phyloP scores from a whole-genome alignment of 2,797 vertebrate species.

The Harpagifer antarcticus region DNA sequence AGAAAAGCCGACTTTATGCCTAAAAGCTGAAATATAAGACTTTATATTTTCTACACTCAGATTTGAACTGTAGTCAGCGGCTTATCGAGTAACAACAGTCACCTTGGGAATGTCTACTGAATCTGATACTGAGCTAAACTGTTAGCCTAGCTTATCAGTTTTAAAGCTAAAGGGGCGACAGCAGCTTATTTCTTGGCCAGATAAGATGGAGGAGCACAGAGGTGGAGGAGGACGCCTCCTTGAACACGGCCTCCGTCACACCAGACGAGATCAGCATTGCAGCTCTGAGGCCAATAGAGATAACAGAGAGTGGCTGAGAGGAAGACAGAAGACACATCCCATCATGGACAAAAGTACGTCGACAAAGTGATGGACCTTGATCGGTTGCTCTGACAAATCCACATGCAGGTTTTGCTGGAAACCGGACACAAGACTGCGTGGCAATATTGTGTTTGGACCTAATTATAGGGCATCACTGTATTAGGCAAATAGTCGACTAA shows the following conservation, averaged over 20 bases:
- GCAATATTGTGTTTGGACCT: no score
- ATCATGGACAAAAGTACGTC: not conserved
- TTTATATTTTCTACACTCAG: not conserved
- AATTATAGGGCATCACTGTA: no score
- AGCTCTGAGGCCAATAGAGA: slow-evolving; percentile 35
- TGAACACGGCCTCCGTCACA: slow-evolving; percentile 22
- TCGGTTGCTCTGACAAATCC: no score
- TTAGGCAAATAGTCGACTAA: no score
- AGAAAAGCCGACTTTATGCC: no score
- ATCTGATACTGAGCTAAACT: slow-evolving; percentile 12
- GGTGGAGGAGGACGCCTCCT: slow-evolving; percentile 25
- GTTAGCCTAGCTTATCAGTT: slow-evolving; percentile 35
- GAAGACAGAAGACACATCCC: not conserved
- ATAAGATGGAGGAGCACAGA: slow-evolving; percentile 33
- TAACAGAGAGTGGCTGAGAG: slow-evolving; percentile 8
- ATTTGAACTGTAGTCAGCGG: not conserved
- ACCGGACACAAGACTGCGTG: no score
- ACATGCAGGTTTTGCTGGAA: no score
- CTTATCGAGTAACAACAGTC: not conserved
- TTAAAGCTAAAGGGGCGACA: slow-evolving; percentile 4
- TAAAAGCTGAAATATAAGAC: not conserved
- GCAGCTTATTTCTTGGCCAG: slow-evolving; percentile 13
- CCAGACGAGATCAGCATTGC: slow-evolving; percentile 33
- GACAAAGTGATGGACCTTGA: not conserved
- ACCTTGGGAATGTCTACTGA: fast-evolving